Base-by-base conservation (phyloP, 1,140 invertebrate species). In the Monochamus saltuarius region DNA sequence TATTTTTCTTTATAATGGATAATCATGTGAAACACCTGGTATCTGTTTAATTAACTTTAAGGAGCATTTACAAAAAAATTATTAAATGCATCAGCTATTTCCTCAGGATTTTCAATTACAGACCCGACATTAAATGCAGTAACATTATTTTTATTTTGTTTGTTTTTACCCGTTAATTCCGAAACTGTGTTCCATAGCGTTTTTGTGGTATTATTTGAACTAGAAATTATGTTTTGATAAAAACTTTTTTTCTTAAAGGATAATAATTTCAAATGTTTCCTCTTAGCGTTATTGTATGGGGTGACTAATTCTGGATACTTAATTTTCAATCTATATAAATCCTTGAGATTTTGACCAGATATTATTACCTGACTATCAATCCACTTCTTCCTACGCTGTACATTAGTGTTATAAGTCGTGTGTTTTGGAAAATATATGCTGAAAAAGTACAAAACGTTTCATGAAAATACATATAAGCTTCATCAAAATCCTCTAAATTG, bases 351-450 rank as follows among this genome's bases (percentile, higher is more conserved):
- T n/a, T 29, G 22, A 29, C 22, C 6, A 29, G 22, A 29, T 29
- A 29, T 29, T 29, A 29, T 6, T 6, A 29, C n/a, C n/a, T n/a
- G n/a, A n/a, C 17, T 1, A 46, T 11, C 22, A 17, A 46, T 10
- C 22, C 43, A 46, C 22, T 8, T 46, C 16, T 11, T 22, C 17
- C 10, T 46, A 4, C n/a, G n/a, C n/a, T 37, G 29, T 7, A 14
- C 35, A 51, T 34, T 35, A n/a, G 29, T 35, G n/a, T n/a, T n/a
- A 9, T 51, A 14, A 35, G 11, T 29, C 34, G 4, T 50, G 6
- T 50, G 19, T 29, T 45, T 9, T 9, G 47, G 47, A 34, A 50
- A 50, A 50, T 50, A 29, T 50, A 29, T 14, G 1, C 34, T 16
- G 8, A 22, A 50, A 50, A 8, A 11, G 7, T 11, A 17, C 7